Evolutionary conservation across 64 coral and sea anemone genomes (phyloP).

Genomic region (Platygyra sinensis): DNA sequence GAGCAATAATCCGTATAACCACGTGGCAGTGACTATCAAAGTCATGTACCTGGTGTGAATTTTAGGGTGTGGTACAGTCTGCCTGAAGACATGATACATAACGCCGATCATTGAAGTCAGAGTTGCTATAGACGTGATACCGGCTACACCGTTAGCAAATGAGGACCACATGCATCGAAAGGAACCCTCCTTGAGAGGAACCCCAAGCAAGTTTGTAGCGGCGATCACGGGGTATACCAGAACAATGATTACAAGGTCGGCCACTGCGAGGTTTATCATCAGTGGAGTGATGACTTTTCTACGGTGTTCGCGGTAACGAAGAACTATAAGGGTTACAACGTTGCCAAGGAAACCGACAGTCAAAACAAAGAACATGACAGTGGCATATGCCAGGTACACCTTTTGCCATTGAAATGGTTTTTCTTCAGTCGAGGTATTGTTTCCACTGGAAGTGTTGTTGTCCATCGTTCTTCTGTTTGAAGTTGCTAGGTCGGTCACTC

Average conservation of each 20-base stretch:
- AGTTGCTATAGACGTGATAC: not conserved
- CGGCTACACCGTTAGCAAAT: constrained; percentile 28
- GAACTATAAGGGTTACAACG: constrained; percentile 16
- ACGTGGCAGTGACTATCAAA: constrained; percentile 23
- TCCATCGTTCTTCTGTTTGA: not conserved
- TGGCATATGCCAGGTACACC: not conserved
- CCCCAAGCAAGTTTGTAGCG: not conserved
- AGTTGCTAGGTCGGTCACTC: not conserved
- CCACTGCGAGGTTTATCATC: constrained; percentile 49
- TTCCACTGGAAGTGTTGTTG: not conserved
- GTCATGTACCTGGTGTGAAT: constrained; percentile 8
- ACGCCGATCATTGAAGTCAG: constrained; percentile 25
- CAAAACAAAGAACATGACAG: constrained; percentile 32
- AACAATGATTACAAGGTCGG: constrained; percentile 37
- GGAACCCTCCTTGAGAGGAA: not conserved
- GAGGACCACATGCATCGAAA: constrained; percentile 44
- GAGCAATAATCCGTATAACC: constrained; percentile 35
- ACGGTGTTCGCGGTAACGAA: constrained; percentile 24
- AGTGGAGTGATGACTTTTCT: constrained; percentile 28
- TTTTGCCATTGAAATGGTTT: not conserved
- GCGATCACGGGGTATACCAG: constrained; percentile 14
- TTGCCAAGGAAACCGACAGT: constrained; percentile 56
- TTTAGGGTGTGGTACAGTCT: not conserved
- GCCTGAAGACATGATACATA: constrained; percentile 38
- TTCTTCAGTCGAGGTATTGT: not conserved